These are phyloP conservation scores for Lordiphosa stackelbergi DNA, from an alignment of 1,140 invertebrate genomes.

Conservation along the genomic window DNA sequence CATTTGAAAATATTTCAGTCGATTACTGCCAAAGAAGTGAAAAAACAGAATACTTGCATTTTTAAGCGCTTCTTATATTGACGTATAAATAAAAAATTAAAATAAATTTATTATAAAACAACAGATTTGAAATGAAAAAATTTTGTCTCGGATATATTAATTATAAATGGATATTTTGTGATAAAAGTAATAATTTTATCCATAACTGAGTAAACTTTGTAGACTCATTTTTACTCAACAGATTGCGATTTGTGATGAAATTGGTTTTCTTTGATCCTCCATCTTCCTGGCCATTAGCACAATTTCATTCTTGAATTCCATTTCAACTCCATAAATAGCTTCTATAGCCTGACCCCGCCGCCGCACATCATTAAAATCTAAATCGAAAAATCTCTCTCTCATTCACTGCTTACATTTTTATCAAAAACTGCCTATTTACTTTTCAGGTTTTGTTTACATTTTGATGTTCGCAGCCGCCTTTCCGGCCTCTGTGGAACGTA, in stretches of 20 bases:
- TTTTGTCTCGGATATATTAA: too few relatives aligned
- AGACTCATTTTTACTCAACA: not conserved
- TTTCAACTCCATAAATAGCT: constrained; percentile 26
- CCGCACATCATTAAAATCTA: constrained; percentile 32
- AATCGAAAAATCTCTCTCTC: constrained; percentile 53
- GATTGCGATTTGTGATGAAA: constrained; percentile 55
- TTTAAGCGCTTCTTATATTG: too few relatives aligned
- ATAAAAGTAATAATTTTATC: too few relatives aligned
- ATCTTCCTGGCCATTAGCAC: constrained; percentile 3
- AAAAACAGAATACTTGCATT: too few relatives aligned
- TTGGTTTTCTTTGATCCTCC: constrained; percentile 39
- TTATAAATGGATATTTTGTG: too few relatives aligned
- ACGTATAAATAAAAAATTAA: too few relatives aligned
- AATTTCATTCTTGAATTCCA: constrained; percentile 12
- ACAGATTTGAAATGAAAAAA: too few relatives aligned
- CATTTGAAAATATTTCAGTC: too few relatives aligned
- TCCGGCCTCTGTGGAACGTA: constrained; percentile 40
- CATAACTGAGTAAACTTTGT: too few relatives aligned
- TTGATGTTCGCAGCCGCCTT: constrained; percentile 60
- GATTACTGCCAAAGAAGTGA: too few relatives aligned
- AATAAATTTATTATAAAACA: too few relatives aligned
- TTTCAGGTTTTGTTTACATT: constrained; percentile 67
- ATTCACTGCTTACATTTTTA: constrained; percentile 41
- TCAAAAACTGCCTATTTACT: constrained; percentile 66
- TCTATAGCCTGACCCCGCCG: constrained; percentile 27